phyloP scores from a whole-genome alignment of 2,797 vertebrate species.

The Microtus californicus region DNA sequence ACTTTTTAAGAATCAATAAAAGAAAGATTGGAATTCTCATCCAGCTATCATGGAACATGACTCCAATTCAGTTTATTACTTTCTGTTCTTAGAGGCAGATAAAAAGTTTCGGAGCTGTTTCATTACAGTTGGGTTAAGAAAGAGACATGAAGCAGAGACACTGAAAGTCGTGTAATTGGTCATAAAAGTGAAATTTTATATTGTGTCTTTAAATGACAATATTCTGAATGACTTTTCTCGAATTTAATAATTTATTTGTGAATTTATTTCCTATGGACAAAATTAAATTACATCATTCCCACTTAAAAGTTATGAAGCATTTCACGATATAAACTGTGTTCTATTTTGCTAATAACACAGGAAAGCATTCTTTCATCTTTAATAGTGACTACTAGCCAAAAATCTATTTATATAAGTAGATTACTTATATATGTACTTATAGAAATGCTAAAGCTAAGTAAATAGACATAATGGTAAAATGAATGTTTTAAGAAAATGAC shows the following conservation, averaged over 20 bases:
- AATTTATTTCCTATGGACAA: neutral
- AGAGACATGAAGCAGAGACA: neutral
- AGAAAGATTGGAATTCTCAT: neutral
- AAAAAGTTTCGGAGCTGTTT: neutral
- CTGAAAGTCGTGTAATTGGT: neutral
- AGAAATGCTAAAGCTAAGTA: neutral
- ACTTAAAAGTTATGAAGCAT: neutral
- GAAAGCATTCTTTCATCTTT: neutral
- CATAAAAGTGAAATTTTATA: conserved; percentile 12
- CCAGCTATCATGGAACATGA: neutral
- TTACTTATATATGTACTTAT: no score
- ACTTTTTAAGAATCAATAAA: neutral
- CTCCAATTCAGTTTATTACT: conserved; percentile 26
- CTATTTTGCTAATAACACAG: neutral
- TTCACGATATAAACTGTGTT: neutral
- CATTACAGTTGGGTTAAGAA: neutral
- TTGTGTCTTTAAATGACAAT: neutral
- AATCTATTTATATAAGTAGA: neutral
- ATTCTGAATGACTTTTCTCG: neutral
- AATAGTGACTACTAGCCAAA: neutral
- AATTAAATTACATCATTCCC: neutral
- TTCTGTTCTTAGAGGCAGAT: neutral
- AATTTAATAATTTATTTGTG: neutral
- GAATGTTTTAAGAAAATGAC: neutral
- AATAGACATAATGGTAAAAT: neutral